Evolutionary conservation across 2,888 invertebrate species (phyloP).

Genomic region (Syritta pipiens): DNA sequence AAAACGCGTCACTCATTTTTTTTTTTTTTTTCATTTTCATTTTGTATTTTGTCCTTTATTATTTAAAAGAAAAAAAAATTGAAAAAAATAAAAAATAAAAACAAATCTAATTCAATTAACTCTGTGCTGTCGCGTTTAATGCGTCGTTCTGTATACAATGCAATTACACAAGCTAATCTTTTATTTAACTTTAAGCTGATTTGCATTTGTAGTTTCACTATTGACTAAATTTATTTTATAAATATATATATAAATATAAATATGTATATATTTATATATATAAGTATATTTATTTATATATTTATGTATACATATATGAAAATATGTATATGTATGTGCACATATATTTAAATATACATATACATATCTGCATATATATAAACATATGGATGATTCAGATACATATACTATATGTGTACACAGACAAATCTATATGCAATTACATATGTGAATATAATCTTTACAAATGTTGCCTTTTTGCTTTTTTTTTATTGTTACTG

Average conservation of each 20-base stretch:
- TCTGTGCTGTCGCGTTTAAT: slow-evolving; percentile 47
- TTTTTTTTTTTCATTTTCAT: neutral
- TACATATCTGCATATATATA: slow-evolving; percentile 4
- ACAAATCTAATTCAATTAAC: slow-evolving; percentile 32
- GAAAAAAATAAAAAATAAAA: slow-evolving; percentile 11
- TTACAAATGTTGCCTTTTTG: slow-evolving; percentile 13
- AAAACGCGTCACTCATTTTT: too few species aligned
- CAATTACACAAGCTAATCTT: slow-evolving; percentile 41
- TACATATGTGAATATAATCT: slow-evolving; percentile 7
- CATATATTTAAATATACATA: neutral
- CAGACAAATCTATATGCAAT: neutral
- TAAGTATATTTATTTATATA: neutral
- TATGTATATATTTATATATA: slow-evolving; percentile 3
- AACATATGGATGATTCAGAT: neutral
- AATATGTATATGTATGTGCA: neutral
- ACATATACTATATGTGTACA: neutral
- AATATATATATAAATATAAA: neutral
- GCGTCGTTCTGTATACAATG: slow-evolving; percentile 45
- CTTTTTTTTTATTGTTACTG: slow-evolving; percentile 15
- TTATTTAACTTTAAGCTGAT: slow-evolving; percentile 46
- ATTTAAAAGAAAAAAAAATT: too few species aligned
- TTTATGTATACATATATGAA: slow-evolving; percentile 2
- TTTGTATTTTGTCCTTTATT: slow-evolving; percentile 4
- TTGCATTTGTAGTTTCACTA: slow-evolving; percentile 33
- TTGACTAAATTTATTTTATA: slow-evolving; percentile 8